Evolutionary conservation across 2,113 vertebrate genomes (phyloP).

Genomic region (Leucoraja erinaceus): DNA sequence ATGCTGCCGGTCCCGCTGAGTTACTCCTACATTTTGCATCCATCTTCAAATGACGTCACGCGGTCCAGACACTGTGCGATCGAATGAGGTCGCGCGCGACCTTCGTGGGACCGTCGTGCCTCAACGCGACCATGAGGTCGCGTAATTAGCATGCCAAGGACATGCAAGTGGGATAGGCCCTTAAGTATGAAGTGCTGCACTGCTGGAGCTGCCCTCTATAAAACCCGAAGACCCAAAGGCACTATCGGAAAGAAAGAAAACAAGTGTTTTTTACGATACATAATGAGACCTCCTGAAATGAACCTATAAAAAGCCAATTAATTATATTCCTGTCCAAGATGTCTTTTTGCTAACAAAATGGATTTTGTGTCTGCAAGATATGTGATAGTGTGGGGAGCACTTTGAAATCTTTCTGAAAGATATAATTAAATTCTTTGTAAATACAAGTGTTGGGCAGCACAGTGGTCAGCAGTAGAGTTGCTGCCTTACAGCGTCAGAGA

Average conservation of each 20-base stretch:
- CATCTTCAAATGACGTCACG: no score
- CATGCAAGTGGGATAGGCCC: no score
- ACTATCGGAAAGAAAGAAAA: not conserved
- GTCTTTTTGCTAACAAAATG: not conserved
- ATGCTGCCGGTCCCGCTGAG: no score
- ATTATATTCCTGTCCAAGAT: not conserved
- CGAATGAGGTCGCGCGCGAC: no score
- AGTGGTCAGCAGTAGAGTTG: no score
- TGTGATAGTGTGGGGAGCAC: not conserved
- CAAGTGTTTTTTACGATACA: not conserved
- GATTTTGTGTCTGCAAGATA: not conserved
- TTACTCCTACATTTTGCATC: no score
- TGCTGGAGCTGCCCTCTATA: not conserved
- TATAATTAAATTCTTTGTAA: not conserved
- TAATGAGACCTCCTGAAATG: not conserved
- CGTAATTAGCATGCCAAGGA: no score
- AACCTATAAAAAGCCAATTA: not conserved
- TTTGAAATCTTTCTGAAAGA: not conserved
- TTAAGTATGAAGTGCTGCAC: not conserved
- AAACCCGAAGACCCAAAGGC: not conserved
- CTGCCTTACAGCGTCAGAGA: no score
- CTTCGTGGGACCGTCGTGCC: no score
- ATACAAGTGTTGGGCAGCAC: no score
- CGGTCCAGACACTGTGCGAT: no score
- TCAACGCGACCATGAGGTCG: no score